phyloP scores from a whole-genome alignment of 2,888 invertebrate genomes.

The Tachina grossa region DNA sequence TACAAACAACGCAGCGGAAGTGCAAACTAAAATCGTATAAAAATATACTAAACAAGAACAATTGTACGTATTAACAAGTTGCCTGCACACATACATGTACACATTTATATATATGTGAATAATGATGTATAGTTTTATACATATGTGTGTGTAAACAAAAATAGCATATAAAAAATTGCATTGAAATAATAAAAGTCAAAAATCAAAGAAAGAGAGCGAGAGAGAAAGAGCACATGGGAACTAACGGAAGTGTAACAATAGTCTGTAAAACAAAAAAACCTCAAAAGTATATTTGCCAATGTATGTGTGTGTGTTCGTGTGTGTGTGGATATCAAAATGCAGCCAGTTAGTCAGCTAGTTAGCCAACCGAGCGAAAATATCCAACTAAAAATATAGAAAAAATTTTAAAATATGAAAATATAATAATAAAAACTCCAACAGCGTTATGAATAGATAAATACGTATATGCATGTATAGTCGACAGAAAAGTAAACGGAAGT shows the following conservation, averaged over 20 bases:
- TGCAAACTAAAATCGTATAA: slow-evolving; percentile 56
- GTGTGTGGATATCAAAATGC: slow-evolving; percentile 3
- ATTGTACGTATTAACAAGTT: slow-evolving; percentile 1
- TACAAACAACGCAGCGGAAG: slow-evolving; percentile 52
- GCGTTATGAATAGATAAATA: slow-evolving; percentile 58
- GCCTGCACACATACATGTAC: neutral
- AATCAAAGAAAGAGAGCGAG: neutral
- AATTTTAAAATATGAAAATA: slow-evolving; percentile 35
- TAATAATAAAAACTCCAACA: slow-evolving; percentile 41
- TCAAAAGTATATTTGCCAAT: neutral
- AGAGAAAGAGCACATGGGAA: neutral
- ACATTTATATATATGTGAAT: neutral
- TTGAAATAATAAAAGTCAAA: slow-evolving; percentile 66
- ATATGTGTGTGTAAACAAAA: slow-evolving; percentile 54
- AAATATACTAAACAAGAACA: slow-evolving; percentile 17
- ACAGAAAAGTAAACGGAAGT: slow-evolving; percentile 36
- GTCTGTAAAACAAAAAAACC: slow-evolving; percentile 11
- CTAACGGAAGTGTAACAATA: slow-evolving; percentile 22
- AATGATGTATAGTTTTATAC: neutral
- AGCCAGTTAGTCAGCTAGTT: slow-evolving; percentile 56
- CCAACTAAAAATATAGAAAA: slow-evolving; percentile 12
- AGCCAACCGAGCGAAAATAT: slow-evolving; percentile 55
- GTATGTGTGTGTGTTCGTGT: neutral
- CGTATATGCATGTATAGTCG: slow-evolving; percentile 5
- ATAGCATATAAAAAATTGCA: slow-evolving; percentile 55